phyloP scores from a whole-genome alignment of 1,140 invertebrate species.

The Tetramorium alpestre region DNA sequence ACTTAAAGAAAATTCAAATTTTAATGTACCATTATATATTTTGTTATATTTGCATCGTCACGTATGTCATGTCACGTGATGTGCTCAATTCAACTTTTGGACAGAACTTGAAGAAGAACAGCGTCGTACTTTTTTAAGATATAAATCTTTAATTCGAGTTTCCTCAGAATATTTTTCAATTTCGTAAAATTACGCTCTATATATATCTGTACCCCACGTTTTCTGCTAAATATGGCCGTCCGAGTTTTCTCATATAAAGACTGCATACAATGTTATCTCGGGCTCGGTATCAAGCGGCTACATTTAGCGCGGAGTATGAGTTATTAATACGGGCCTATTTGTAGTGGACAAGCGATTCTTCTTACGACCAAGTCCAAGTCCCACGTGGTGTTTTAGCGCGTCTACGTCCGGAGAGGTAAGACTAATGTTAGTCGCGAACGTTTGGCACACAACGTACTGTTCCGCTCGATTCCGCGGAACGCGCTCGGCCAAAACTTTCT shows the following conservation, averaged over 20 bases:
- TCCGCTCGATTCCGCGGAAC: constrained; percentile 1
- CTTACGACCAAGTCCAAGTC: constrained; percentile 29
- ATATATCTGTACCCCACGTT: not conserved
- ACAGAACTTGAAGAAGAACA: not conserved
- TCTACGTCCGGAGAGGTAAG: constrained; percentile 18
- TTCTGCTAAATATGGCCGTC: not conserved
- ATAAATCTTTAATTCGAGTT: not conserved
- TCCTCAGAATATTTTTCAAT: not conserved
- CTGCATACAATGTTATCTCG: constrained; percentile 29
- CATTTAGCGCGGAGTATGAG: constrained; percentile 14
- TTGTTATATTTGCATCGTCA: not conserved
- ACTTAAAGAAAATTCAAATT: not conserved
- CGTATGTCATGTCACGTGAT: not conserved
- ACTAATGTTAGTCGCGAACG: constrained; percentile 38
- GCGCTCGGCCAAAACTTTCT: not conserved
- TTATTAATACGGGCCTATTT: constrained; percentile 50
- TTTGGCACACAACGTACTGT: constrained; percentile 39
- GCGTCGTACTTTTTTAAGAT: not conserved
- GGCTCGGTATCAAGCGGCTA: not conserved
- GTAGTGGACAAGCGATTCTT: constrained; percentile 20
- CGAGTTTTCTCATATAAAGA: constrained; percentile 14
- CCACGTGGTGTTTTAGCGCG: constrained; percentile 6
- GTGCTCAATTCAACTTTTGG: not conserved
- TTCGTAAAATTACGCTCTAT: not conserved
- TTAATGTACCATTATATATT: not conserved